These are phyloP conservation scores for Chinchilla lanigera DNA, from an alignment of 2,113 vertebrate genomes.

Conservation along the genomic window DNA sequence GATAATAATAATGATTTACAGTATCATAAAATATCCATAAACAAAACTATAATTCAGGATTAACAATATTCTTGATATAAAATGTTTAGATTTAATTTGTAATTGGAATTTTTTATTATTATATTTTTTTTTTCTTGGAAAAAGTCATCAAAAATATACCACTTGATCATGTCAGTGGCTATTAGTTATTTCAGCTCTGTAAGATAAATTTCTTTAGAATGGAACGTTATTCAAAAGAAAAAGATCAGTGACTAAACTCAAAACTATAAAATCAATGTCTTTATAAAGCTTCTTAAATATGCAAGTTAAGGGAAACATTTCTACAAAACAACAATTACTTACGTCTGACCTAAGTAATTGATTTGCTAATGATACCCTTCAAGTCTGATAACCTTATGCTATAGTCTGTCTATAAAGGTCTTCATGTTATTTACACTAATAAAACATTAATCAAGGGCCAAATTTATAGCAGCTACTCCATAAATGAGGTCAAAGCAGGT, in stretches of 20 bases:
- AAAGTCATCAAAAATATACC: conserved; percentile 30
- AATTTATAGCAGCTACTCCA: conserved; percentile 86
- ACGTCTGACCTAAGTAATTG: conserved; percentile 84
- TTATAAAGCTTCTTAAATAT: conserved; percentile 69
- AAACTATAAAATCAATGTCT: conserved; percentile 40
- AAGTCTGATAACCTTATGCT: conserved; percentile 83
- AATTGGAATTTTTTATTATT: background rate
- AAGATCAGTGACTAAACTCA: conserved; percentile 13
- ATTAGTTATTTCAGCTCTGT: background rate
- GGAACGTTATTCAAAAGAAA: background rate
- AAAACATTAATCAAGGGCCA: conserved; percentile 90
- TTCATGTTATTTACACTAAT: conserved; percentile 90
- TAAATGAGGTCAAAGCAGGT: conserved; percentile 90
- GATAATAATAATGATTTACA: background rate
- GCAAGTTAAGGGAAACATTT: conserved; percentile 70
- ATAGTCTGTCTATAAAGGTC: conserved; percentile 85
- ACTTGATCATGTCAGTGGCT: background rate
- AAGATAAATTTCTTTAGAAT: conserved; percentile 35
- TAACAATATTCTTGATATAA: conserved; percentile 25
- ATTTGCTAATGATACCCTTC: conserved; percentile 90
- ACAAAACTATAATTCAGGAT: conserved; percentile 15
- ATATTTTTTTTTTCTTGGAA: background rate
- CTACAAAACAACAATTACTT: conserved; percentile 70
- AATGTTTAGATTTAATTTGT: background rate
- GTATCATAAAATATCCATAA: background rate